These are phyloP conservation scores for Falco cherrug DNA, from an alignment of 2,797 vertebrate species.

Conservation along the genomic window DNA sequence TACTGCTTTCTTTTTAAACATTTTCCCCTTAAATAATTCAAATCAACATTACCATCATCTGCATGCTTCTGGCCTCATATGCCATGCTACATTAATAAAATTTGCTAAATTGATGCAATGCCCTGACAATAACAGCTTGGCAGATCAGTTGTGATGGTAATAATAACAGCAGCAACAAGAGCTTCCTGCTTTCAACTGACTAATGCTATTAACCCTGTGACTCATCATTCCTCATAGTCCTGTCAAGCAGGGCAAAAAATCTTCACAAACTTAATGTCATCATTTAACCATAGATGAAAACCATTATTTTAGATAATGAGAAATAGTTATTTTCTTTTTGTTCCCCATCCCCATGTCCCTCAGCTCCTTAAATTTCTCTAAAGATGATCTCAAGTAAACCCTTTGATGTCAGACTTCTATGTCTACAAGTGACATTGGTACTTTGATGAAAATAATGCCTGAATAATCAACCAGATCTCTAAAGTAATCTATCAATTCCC, in stretches of 20 bases:
- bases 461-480: neutral
- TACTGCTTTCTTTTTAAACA: neutral
- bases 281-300: neutral
- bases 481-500: neutral
- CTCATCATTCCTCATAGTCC: neutral
- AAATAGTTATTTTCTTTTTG: neutral
- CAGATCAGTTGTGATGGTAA: neutral
- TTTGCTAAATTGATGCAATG: neutral
- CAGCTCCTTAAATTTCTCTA: neutral
- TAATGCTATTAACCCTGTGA: neutral
- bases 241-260: neutral
- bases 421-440: neutral
- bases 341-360: neutral
- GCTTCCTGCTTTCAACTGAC: neutral
- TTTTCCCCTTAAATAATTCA: neutral
- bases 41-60: neutral
- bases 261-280: neutral
- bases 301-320: neutral
- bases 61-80: neutral
- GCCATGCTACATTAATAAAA: neutral
- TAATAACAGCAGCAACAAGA: neutral
- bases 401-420: neutral
- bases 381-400: neutral
- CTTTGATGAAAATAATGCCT: neutral
- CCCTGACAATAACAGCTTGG: neutral